Conservation (phyloP, 35 echinoderm and acorn worm species). For the Ptychodera flava region DNA sequence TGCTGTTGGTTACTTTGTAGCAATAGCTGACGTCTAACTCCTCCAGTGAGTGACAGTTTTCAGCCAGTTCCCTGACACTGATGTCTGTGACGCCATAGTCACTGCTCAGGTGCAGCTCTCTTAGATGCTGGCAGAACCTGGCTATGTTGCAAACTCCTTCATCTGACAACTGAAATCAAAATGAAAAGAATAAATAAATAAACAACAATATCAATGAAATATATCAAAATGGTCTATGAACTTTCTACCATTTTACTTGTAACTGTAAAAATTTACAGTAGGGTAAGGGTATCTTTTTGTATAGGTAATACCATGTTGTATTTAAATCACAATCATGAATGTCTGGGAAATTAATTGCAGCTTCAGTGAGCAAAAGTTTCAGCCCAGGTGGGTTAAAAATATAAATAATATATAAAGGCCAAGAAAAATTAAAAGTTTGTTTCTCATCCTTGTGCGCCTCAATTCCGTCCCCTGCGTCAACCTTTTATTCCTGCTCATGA, state of each 20-base stretch:
- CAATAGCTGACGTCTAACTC: slow-evolving; percentile 92
- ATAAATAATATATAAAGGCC: too few relatives aligned
- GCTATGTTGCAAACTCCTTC: slow-evolving; percentile 61
- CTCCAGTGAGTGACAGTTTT: slow-evolving; percentile 50
- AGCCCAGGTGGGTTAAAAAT: too few relatives aligned
- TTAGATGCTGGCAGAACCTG: slow-evolving; percentile 29
- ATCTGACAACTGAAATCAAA: slow-evolving; percentile 59
- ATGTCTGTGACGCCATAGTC: slow-evolving; percentile 89
- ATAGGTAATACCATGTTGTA: too few relatives aligned
- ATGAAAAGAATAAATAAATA: neutral
- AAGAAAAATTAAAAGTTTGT: too few relatives aligned
- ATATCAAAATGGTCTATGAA: neutral
- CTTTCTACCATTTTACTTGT: neutral
- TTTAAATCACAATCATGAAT: too few relatives aligned
- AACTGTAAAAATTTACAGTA: neutral
- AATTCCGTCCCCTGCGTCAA: too few relatives aligned
- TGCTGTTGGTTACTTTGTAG: slow-evolving; percentile 57
- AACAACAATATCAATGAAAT: neutral
- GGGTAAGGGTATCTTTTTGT: too few relatives aligned
- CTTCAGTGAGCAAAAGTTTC: too few relatives aligned
- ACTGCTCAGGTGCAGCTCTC: slow-evolving; percentile 77
- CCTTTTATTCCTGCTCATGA: too few relatives aligned
- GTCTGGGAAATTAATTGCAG: too few relatives aligned
- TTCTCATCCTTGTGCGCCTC: too few relatives aligned
- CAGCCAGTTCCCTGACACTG: slow-evolving; percentile 73